A percentile compares a stretch with the other conserved stretches of the same genome.
Conservation (phyloP, 1,140 invertebrate species). For the Lamellibrachia luymesi region DNA sequence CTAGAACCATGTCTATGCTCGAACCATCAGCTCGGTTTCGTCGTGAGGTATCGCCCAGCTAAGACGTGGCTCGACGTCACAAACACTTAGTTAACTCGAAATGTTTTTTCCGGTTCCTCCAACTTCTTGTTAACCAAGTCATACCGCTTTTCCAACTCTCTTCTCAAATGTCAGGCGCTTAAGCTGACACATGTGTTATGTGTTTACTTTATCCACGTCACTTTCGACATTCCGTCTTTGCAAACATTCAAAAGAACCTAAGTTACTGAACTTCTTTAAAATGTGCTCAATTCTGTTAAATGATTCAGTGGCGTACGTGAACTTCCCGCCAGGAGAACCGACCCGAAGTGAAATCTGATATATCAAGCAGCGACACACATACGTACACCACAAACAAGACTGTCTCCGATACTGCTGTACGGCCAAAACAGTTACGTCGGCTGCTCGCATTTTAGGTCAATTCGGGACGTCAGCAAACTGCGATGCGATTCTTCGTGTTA, state of each 20-base stretch:
- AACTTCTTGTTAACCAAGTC: neutral
- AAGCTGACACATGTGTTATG: neutral
- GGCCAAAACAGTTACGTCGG: neutral
- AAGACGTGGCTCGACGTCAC: neutral
- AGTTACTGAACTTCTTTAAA: neutral
- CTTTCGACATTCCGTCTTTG: neutral
- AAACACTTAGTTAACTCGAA: neutral
- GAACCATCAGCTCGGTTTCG: no score
- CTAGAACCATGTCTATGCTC: no score
- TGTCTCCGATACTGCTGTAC: neutral
- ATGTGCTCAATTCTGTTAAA: neutral
- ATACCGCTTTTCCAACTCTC: neutral
- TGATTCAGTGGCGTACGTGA: neutral
- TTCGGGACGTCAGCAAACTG: neutral
- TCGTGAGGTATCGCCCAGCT: no score
- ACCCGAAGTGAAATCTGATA: neutral
- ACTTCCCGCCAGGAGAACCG: neutral
- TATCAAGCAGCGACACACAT: neutral
- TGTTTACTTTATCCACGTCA: neutral
- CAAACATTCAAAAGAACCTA: neutral
- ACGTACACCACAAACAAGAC: neutral
- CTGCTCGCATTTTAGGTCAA: neutral
- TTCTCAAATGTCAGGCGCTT: neutral
- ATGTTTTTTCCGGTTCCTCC: neutral
- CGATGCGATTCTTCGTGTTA: neutral